A percentile compares a stretch with the other conserved stretches of the same genome.
Evolutionary conservation across 2,888 invertebrate species (phyloP).

Genomic region (Phragmatobia fuliginosa): DNA sequence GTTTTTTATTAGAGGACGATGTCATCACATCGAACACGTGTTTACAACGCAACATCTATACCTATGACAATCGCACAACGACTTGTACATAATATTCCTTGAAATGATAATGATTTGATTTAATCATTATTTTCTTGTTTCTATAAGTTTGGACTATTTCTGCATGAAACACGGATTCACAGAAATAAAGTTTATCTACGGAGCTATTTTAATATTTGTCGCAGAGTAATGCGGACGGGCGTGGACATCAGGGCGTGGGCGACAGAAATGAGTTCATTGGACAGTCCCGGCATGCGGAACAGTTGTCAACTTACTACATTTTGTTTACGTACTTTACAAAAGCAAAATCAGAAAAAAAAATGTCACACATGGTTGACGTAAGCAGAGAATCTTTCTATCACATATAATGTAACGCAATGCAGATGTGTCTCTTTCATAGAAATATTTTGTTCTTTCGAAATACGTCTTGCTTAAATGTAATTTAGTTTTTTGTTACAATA

Average conservation of each 20-base stretch:
- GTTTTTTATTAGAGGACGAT: not conserved
- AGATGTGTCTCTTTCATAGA: slow-evolving; percentile 35
- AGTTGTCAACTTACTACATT: slow-evolving; percentile 55
- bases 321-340: slow-evolving; percentile 39
- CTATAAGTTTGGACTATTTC: slow-evolving; percentile 9
- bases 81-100: not conserved
- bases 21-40: not conserved
- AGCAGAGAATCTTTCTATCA: slow-evolving; percentile 21
- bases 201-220: slow-evolving; percentile 60
- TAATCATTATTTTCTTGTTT: not conserved
- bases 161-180: slow-evolving; percentile 30
- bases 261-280: slow-evolving; percentile 75
- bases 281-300: slow-evolving; percentile 80
- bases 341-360: slow-evolving; percentile 7
- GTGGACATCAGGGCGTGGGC: slow-evolving; percentile 64
- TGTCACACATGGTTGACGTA: slow-evolving; percentile 12
- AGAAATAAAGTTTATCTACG: slow-evolving; percentile 49
- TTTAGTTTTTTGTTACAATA: slow-evolving; percentile 40
- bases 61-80: not conserved
- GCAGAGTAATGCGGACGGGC: slow-evolving; percentile 57
- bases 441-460: slow-evolving; percentile 58
- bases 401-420: slow-evolving; percentile 28
- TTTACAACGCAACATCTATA: not conserved
- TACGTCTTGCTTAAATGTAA: slow-evolving; percentile 42
- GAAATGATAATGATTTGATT: not conserved